Evolutionary conservation across 1,140 invertebrate species (phyloP).

Genomic region (Leptinotarsa undecemlineata): DNA sequence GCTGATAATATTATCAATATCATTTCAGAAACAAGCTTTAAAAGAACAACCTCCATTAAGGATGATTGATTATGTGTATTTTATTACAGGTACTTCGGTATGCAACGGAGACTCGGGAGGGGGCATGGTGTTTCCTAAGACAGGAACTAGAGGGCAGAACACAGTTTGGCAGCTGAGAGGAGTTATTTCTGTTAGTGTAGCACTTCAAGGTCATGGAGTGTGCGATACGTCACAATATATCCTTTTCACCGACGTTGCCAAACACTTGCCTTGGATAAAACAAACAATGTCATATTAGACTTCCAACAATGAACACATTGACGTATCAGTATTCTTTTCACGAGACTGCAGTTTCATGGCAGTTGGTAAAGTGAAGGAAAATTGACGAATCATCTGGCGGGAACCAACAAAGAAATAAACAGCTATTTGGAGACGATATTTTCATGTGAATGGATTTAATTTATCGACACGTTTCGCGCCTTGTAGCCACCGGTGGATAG

Average conservation of each 20-base stretch:
- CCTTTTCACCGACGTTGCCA: constrained; percentile 62
- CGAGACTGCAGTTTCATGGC: no score
- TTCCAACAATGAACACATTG: no score
- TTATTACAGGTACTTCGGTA: constrained; percentile 59
- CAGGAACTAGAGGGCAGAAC: constrained; percentile 28
- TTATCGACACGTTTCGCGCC: no score
- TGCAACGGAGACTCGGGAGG: constrained; percentile 67
- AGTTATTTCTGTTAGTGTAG: constrained; percentile 60
- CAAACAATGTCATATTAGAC: constrained; percentile 10
- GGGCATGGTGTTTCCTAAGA: constrained; percentile 58
- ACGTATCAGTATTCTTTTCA: no score
- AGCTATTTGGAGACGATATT: no score
- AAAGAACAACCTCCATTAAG: background rate
- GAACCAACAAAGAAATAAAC: no score
- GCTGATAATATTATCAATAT: background rate
- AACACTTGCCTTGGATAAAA: constrained; percentile 60
- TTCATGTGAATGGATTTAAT: no score
- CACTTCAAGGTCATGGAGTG: constrained; percentile 50
- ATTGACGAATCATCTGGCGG: no score
- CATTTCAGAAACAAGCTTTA: background rate
- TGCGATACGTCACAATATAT: constrained; percentile 61
- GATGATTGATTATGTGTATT: constrained; percentile 20
- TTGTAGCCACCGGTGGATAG: no score
- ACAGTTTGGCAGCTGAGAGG: constrained; percentile 61
- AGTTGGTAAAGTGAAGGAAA: no score